These are phyloP conservation scores for Drosophila mauritiana DNA, from an alignment of 1,140 invertebrate genomes.

Conservation along the genomic window DNA sequence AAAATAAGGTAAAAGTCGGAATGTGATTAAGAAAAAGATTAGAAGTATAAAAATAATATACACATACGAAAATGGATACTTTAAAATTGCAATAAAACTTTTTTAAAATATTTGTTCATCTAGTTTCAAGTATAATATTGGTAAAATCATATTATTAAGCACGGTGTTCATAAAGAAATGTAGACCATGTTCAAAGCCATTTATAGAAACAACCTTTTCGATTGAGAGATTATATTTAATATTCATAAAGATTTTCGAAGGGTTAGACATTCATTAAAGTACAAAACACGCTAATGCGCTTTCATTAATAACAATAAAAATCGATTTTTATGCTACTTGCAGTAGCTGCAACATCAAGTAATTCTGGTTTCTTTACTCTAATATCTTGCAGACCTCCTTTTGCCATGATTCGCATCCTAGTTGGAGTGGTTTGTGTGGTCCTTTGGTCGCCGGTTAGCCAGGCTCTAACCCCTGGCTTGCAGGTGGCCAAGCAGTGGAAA, in stretches of 20 bases:
- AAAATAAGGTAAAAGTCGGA: too few species aligned
- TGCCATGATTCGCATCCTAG: slow-evolving; percentile 47
- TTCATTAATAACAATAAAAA: neutral
- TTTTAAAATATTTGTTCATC: too few species aligned
- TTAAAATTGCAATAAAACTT: too few species aligned
- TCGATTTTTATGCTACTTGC: slow-evolving; percentile 5
- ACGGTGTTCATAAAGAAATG: too few species aligned
- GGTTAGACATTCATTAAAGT: neutral
- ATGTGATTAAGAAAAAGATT: neutral
- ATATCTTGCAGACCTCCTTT: slow-evolving; percentile 21
- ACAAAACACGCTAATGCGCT: neutral
- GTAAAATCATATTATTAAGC: too few species aligned
- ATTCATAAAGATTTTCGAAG: neutral
- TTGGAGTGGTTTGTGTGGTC: slow-evolving; percentile 29
- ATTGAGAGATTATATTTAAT: too few species aligned
- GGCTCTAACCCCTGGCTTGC: slow-evolving; percentile 81
- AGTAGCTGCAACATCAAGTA: slow-evolving; percentile 20
- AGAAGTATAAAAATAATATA: too few species aligned
- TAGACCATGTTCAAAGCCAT: too few species aligned
- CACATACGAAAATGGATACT: too few species aligned
- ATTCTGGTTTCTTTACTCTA: slow-evolving; percentile 3
- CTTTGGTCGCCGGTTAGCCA: slow-evolving; percentile 28
- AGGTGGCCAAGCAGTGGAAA: slow-evolving; percentile 91
- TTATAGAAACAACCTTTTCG: too few species aligned
- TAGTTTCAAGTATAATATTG: too few species aligned